Percentiles rank a stretch among this genome's conserved stretches.
Conservation (phyloP, 2,888 invertebrate genomes). For the Neoscelio sp. region DNA sequence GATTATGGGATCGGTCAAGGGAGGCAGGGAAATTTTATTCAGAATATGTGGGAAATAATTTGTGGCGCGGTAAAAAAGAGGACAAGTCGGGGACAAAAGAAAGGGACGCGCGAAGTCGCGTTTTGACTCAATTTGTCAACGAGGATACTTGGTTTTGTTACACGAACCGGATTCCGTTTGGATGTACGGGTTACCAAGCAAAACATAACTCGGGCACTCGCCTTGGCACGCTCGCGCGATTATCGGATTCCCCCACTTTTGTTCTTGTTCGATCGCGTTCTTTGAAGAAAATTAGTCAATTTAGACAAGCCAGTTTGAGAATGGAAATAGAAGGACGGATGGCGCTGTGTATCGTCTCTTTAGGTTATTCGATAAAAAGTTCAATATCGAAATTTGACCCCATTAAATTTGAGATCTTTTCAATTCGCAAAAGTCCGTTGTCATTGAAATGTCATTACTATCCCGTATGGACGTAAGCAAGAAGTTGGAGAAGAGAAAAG, state of each 20-base stretch:
- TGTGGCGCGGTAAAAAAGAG: not conserved
- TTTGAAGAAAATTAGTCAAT: no score
- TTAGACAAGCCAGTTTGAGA: no score
- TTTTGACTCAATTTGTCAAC: slow-evolving; percentile 80
- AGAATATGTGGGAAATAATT: slow-evolving; percentile 1
- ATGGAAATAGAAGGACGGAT: no score
- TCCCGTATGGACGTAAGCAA: not conserved
- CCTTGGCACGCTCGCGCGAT: slow-evolving; percentile 39
- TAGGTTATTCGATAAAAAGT: no score
- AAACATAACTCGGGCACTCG: slow-evolving; percentile 73
- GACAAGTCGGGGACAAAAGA: not conserved
- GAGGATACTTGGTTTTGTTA: slow-evolving; percentile 78
- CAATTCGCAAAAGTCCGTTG: slow-evolving; percentile 4
- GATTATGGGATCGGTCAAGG: slow-evolving; percentile 45
- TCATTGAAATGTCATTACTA: slow-evolving; percentile 53
- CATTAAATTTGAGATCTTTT: no score
- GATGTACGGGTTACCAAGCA: slow-evolving; percentile 76
- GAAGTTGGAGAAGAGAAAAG: slow-evolving; percentile 21
- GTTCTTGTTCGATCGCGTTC: not conserved
- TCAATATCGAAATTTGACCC: no score
- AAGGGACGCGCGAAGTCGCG: slow-evolving; percentile 21
- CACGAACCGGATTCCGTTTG: slow-evolving; percentile 80
- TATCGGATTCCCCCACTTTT: slow-evolving; percentile 12
- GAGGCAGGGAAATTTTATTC: no score
- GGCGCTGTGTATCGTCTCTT: no score